Base-by-base conservation (phyloP, 2,888 invertebrate species). In the Polymixis flavicincta region DNA sequence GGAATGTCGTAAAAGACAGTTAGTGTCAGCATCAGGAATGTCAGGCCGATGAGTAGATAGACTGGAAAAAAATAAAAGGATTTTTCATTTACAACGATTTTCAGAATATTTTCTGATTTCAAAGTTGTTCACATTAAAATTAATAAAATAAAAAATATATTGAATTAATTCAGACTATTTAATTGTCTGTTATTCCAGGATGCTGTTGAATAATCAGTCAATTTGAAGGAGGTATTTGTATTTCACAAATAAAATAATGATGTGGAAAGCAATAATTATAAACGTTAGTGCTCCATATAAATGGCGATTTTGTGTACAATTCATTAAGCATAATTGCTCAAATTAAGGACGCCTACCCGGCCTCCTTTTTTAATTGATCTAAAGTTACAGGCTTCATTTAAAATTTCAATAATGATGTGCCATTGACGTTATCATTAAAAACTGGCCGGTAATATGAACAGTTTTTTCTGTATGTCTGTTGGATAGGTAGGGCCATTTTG, bases 1-100 rank as follows among this genome's bases (percentile, higher is more conserved):
- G 99, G 99, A 86, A 99, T 98, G 93, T 98, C 98, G 95, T 98
- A 98, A 95, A 98, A 98, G 45, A 98, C 98, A 3, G 98, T 98
- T 90, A 99, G 95, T 22, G 98, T 97, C 87, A 98, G 96, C 98
- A 99, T 98, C 97, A 98, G 97, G 94, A 98, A 98, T 28, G 98
- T 98, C 81, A 99, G 97, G 52, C 99, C 99, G 90, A 97, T 90
- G 89, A 98, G 95, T n/a, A 98, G 96, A 93, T 98, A 98, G 82
- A 97, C 98, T 98, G 96, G n/a, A 92, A 93, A 61, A 66, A 37
- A 71, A 79, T 2, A 70, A 52, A 45, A 68, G 28, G 5, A 6
- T 6, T 19, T 19, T 55, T 3, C 2, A 32, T 54, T 63, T 45
- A n/a, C 0, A 22, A 48, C 0, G 19, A 25, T 25, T 45, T 45